Evolutionary conservation across 2,113 vertebrate genomes (phyloP), one percentile per base, ranked within the genome.

Genomic region (Xiphophorus hellerii): DNA sequence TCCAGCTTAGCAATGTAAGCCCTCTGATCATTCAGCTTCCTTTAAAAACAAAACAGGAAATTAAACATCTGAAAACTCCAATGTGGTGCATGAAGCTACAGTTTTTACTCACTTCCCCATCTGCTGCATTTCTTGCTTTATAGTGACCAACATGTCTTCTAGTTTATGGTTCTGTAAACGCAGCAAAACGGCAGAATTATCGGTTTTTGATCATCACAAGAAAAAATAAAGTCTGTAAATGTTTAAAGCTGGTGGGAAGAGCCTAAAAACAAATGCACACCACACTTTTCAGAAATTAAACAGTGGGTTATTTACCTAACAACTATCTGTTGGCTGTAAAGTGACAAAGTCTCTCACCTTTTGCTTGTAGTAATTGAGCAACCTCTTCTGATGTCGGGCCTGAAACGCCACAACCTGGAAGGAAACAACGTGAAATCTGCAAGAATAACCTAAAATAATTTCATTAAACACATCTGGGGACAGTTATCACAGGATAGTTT

Each of bases 321-420:
- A 15, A 44, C 12, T 14, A 44, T 54, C 25, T 54, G 22, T 54
- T 17, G 22, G 7, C 25, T 58, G 7, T 3, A 10, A 58, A 9
- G 22, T 58, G 22, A 58, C 22, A 25, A n/a, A 13, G 9, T 17
- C 2, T 70, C 44, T 33, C 92, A 97, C 97, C 95, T 92, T 96
- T 86, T 96, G 90, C 85, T 87, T 92, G 27, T 95, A 93, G 80
- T 96, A 83, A 51, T 90, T 29, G 66, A 95, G 29, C n/a, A 98
- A 88, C 79, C 93, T 94, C 81, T 90, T 96, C 71, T 94, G 93
- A 77, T 97, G 96, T 82, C 93, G 95, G 83, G 95, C 93, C 90
- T 99, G 97, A 82, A 98, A 98, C 75, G 93, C 92, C 84, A 94
- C 82, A 83, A 98, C 86, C 97, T 99, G 84, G 83, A 82, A 86